Base-by-base conservation (phyloP, 2,113 vertebrate species). In the Brachypteracias leptosomus region DNA sequence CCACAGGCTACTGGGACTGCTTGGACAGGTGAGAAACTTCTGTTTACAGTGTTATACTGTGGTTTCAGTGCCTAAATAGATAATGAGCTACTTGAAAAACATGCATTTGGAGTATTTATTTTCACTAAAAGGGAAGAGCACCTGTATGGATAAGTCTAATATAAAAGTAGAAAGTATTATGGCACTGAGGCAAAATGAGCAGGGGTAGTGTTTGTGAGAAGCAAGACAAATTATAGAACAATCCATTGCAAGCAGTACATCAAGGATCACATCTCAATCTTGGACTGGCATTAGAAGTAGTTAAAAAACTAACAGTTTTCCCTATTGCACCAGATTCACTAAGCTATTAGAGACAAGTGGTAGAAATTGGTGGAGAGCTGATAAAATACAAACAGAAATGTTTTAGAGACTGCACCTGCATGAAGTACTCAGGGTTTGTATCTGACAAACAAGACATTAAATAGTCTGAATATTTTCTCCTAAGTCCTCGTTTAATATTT, bases 1-100 rank as follows among this genome's bases (percentile, higher is more conserved):
- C 82, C 26, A 97, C 44, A 4, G 96, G 83, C 87, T 98, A 96
- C 2, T 97, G 98, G 90, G 88, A 93, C 40, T 99, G 99, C 95
- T 29, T 97, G 88, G 83, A 98, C 58, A 90, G 97, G 99, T 99
- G 91, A 79, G 98, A 93, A 77, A 47, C 29, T 25, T 46, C 36
- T 1, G 1, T 68, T 89, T 42, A 25, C 46, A 51, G 29, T 25
- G 35, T 63, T 62, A 49, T 3, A 31, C 24, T 29, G 9, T 38
- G 11, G 74, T 76, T 87, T 70, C 44, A 61, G 49, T 2, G 4
- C 24, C 73, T 67, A 42, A 63, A 44, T 3, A 80, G 29, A 33
- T 5, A 33, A 65, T 2, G 9, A 10, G 6, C 40, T 73, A 76
- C 13, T 42, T 82, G 58, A 89, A 66, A 76, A 75, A n/a, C 36